Evolutionary conservation across 2,797 vertebrate species (phyloP).

Genomic region (Brotula barbata): DNA sequence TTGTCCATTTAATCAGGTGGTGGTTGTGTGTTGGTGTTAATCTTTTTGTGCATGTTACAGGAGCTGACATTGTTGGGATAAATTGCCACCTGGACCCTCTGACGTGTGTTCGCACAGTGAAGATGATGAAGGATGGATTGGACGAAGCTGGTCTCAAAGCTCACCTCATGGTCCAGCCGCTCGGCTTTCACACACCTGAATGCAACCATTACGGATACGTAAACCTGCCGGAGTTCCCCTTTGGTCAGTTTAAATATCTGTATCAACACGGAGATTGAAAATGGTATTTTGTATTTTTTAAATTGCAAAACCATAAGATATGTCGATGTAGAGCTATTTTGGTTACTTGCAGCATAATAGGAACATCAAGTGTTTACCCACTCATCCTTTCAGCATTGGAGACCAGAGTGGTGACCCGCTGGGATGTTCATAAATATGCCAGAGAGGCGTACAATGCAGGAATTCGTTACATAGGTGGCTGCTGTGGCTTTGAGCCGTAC

Average conservation of each 20-base stretch:
- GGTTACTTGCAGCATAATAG: too few species aligned
- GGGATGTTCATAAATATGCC: constrained; percentile 87
- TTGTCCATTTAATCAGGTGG: not conserved
- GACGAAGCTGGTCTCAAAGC: constrained; percentile 82
- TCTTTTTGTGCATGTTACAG: constrained; percentile 58
- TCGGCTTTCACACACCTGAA: constrained; percentile 86
- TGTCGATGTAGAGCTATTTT: too few species aligned
- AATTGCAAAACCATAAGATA: too few species aligned
- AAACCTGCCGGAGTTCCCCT: constrained; percentile 86
- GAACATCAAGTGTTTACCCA: not conserved
- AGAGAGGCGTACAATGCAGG: constrained; percentile 86
- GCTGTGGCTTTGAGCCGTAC: constrained; percentile 90
- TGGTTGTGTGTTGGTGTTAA: not conserved
- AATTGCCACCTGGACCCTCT: constrained; percentile 88
- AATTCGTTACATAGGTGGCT: constrained; percentile 86
- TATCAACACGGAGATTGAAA: too few species aligned
- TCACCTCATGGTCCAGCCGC: constrained; percentile 84
- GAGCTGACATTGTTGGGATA: constrained; percentile 85
- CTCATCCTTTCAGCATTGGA: constrained; percentile 79
- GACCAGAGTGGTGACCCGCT: constrained; percentile 84
- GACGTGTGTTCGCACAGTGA: constrained; percentile 77
- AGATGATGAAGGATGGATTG: constrained; percentile 84
- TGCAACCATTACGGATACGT: constrained; percentile 83
- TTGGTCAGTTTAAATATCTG: constrained; percentile 85
- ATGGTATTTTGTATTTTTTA: too few species aligned